These are phyloP conservation scores for Dicycla oo DNA, from an alignment of 2,888 invertebrate species.

Conservation along the genomic window DNA sequence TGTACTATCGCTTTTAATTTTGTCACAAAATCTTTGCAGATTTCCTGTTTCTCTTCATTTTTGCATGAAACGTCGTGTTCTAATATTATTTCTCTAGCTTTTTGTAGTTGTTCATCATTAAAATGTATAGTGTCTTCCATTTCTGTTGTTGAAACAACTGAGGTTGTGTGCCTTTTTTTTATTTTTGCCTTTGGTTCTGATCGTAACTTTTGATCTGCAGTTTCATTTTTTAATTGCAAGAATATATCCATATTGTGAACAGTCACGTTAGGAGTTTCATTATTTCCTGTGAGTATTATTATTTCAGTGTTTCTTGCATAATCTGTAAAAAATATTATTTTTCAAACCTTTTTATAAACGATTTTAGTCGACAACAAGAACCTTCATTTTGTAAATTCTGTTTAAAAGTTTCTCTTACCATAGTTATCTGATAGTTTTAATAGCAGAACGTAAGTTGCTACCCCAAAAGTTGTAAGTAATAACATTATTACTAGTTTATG, in stretches of 20 bases:
- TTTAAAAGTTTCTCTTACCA: constrained; percentile 68
- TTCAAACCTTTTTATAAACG: not conserved
- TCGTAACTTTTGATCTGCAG: constrained; percentile 38
- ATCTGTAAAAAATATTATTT: constrained; percentile 66
- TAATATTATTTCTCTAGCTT: constrained; percentile 78
- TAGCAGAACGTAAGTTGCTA: constrained; percentile 74
- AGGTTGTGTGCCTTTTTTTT: constrained; percentile 70
- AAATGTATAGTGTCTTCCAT: constrained; percentile 65
- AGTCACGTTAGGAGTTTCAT: constrained; percentile 74
- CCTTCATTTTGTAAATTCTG: not conserved
- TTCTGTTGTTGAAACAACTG: constrained; percentile 16
- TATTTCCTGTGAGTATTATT: constrained; percentile 75
- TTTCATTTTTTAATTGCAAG: constrained; percentile 74
- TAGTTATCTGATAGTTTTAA: constrained; percentile 71
- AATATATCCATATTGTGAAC: constrained; percentile 73
- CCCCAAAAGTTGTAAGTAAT: constrained; percentile 71
- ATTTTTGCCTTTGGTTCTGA: constrained; percentile 60
- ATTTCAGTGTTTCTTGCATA: constrained; percentile 75
- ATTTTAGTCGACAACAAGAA: not conserved
- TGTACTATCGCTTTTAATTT: constrained; percentile 74
- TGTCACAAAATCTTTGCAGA: constrained; percentile 79
- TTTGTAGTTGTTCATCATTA: constrained; percentile 72
- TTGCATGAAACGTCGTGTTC: constrained; percentile 80
- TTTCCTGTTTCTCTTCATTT: constrained; percentile 72
- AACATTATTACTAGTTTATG: constrained; percentile 74